phyloP scores from a whole-genome alignment of 2,113 vertebrate species.

The Neodontobutis hainanensis region DNA sequence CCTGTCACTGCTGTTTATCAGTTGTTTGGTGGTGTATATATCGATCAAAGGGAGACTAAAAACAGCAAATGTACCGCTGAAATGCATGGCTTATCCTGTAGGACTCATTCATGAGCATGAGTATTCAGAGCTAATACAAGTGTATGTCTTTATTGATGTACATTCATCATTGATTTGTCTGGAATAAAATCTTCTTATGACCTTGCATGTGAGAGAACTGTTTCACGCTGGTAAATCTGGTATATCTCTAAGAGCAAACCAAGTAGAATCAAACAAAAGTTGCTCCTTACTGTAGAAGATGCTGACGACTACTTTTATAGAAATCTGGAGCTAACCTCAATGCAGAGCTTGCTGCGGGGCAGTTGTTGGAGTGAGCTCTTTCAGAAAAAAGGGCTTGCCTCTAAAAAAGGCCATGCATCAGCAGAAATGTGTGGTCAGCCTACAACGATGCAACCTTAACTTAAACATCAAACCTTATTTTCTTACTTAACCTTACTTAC shows the following conservation, averaged over 20 bases:
- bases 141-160: background rate
- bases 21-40: slow-evolving; percentile 36
- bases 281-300: slow-evolving; percentile 36
- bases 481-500: no score
- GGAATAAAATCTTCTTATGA: no score
- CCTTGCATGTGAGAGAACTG: no score
- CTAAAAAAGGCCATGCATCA: slow-evolving; percentile 52
- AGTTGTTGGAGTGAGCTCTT: slow-evolving; percentile 55
- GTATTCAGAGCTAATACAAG: background rate
- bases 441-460: background rate
- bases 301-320: slow-evolving; percentile 59
- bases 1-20: slow-evolving; percentile 53
- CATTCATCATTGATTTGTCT: background rate
- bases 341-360: slow-evolving; percentile 54
- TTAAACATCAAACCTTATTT: no score
- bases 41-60: slow-evolving; percentile 50
- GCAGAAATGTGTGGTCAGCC: slow-evolving; percentile 47
- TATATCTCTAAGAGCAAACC: background rate
- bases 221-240: no score
- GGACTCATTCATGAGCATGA: background rate
- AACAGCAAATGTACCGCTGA: slow-evolving; percentile 35
- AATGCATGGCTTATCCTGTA: slow-evolving; percentile 19
- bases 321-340: slow-evolving; percentile 50
- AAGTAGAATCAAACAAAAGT: slow-evolving; percentile 8
- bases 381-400: slow-evolving; percentile 36